Conservation (phyloP, 2,113 vertebrate species). For the Alosa alosa region DNA sequence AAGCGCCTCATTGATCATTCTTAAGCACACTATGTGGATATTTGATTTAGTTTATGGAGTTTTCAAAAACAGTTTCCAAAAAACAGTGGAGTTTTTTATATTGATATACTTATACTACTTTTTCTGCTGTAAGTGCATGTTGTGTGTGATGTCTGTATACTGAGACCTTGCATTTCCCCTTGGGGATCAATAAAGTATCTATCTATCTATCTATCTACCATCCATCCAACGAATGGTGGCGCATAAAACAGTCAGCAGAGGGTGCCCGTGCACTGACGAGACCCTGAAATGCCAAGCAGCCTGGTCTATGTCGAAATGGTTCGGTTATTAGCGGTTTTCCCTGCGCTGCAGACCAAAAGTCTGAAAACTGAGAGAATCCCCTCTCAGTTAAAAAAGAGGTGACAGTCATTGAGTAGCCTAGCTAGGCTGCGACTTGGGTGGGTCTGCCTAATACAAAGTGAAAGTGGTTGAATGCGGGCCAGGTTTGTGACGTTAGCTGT, state of each 20-base stretch:
- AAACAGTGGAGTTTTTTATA: too few relatives aligned
- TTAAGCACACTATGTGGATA: too few relatives aligned
- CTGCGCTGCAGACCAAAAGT: background rate
- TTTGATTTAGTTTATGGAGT: too few relatives aligned
- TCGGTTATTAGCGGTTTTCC: background rate
- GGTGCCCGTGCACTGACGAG: background rate
- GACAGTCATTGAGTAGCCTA: background rate
- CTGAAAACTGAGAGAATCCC: background rate
- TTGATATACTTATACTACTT: too few relatives aligned
- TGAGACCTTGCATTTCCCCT: too few relatives aligned
- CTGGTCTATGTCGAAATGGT: background rate
- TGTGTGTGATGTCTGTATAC: too few relatives aligned
- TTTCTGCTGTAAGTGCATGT: too few relatives aligned
- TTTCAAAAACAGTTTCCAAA: too few relatives aligned
- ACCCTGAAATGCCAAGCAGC: background rate
- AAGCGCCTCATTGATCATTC: too few relatives aligned
- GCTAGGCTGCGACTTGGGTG: background rate
- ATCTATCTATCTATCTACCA: too few relatives aligned
- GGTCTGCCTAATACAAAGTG: background rate
- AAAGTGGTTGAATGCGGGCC: background rate
- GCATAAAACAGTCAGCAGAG: background rate
- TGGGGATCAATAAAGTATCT: too few relatives aligned
- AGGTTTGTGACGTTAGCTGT: conserved; percentile 16
- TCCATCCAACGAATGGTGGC: background rate
- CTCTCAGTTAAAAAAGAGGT: background rate